phyloP scores from a whole-genome alignment of 2,888 invertebrate genomes.

The Drosophila hawaiiensis region DNA sequence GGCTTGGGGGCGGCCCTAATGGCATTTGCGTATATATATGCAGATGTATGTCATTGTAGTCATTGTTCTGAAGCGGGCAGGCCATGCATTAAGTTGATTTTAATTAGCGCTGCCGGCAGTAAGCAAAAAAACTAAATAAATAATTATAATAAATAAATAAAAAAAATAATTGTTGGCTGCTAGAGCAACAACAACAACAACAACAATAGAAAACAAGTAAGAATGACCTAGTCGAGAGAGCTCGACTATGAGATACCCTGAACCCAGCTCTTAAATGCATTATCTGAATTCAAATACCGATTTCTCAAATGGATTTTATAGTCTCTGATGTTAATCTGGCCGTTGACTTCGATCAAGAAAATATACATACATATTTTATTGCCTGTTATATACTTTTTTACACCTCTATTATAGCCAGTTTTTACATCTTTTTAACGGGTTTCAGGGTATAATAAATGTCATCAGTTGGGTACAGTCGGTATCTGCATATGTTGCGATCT shows the following conservation, averaged over 20 bases:
- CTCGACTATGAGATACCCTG: not conserved
- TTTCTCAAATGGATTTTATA: not conserved
- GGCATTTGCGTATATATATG: conserved; percentile 14
- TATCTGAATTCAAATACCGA: not conserved
- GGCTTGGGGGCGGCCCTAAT: conserved; percentile 33
- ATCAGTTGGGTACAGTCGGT: conserved; percentile 46
- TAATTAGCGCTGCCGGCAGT: conserved; percentile 56
- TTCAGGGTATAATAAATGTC: conserved; percentile 6
- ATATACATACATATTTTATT: not conserved
- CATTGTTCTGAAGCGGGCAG: conserved; percentile 50
- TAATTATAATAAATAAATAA: conserved; percentile 78
- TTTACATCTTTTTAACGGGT: not conserved
- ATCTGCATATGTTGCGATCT: conserved; percentile 21
- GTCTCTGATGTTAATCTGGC: not conserved
- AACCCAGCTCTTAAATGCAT: not conserved
- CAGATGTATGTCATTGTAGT: conserved; percentile 15
- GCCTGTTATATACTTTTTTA: not conserved
- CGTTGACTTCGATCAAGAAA: not conserved
- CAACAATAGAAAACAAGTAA: conserved; percentile 13
- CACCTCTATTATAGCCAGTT: not conserved
- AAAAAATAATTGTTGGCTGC: conserved; percentile 50
- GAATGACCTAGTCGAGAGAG: not conserved
- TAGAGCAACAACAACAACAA: conserved; percentile 21
- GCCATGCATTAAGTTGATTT: conserved; percentile 63
- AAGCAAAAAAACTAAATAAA: conserved; percentile 67